These are phyloP conservation scores for Hedya salicella DNA, from an alignment of 2,888 invertebrate species.

Conservation along the genomic window DNA sequence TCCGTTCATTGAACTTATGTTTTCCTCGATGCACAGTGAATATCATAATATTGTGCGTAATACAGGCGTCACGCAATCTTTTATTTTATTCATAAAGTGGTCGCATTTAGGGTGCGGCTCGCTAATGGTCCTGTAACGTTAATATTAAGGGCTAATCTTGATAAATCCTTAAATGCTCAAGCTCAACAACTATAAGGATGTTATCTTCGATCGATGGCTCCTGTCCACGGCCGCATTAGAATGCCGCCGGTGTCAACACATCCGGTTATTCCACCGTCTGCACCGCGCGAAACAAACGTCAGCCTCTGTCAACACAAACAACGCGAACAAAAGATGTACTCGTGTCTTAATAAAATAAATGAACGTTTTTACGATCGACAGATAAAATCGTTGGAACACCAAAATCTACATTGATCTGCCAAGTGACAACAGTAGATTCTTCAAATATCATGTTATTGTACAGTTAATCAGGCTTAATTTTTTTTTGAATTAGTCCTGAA, in stretches of 20 bases:
- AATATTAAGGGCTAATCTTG: conserved; percentile 4
- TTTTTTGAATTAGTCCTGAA: too few relatives aligned
- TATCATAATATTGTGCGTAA: conserved; percentile 13
- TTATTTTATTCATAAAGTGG: conserved; percentile 16
- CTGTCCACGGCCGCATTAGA: conserved; percentile 48
- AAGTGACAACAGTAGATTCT: conserved; percentile 10
- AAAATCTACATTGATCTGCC: conserved; percentile 21
- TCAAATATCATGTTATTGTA: neutral
- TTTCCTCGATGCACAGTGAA: conserved; percentile 14
- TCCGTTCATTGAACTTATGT: conserved; percentile 24
- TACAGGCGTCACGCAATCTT: conserved; percentile 5
- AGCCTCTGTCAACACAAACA: conserved; percentile 43
- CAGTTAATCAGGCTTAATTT: too few relatives aligned
- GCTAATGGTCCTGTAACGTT: neutral
- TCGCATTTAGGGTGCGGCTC: neutral
- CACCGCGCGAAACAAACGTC: conserved; percentile 54
- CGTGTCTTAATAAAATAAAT: conserved; percentile 38
- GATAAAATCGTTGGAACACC: conserved; percentile 23
- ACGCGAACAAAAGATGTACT: conserved; percentile 37
- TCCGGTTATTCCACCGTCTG: conserved; percentile 44
- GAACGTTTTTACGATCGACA: conserved; percentile 37
- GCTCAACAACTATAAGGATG: conserved; percentile 1
- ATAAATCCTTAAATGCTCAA: neutral
- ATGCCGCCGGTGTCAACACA: conserved; percentile 47
- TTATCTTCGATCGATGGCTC: conserved; percentile 39